Base-by-base conservation (phyloP, 2,888 invertebrate genomes). In the Sesia apiformis region DNA sequence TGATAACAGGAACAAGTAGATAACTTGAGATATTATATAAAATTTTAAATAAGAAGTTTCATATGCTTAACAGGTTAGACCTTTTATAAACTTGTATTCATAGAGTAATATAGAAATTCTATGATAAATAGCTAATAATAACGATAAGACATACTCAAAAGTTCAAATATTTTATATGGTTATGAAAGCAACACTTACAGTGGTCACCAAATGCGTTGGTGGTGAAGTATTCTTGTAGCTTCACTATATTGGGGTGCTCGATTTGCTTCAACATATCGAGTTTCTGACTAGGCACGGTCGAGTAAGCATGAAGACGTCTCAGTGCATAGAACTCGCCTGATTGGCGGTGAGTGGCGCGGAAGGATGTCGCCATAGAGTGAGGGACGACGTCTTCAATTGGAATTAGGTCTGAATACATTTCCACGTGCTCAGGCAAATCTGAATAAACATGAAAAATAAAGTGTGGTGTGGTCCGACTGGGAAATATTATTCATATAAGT, bases 171-270 rank as follows among this genome's bases (percentile, higher is more conserved):
- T 23, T 23, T 23, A 23, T 23, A 23, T 23, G 23, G 23, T 23
- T 23, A 23, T 23, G 23, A 23, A 42, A 42, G 5, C 4, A 49
- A 42, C 51, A 91, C 94, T 92, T 83, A 97, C 97, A 98, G 87
- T 95, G 94, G 90, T 99, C 99, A 67, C 97, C 97, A 85, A 99
- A 99, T 52, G 96, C 95, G 89, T 97, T 97, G 49, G 98, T 98
- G 43, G 96, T 95, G 86, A 98, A 98, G 65, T 96, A 95, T 79
- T 98, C 98, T 72, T 96, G 93, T 56, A 99, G 90, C 69, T 95
- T 95, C 58, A 98, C 96, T 65, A 99, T 93, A 90, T 98, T 98
- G 69, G 98, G 96, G 86, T 99, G 98, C 74, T 94, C 94, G 56
- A 99, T 90, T 83, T 97, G 95, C 80, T 97, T 97, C 99, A 99